Percentiles rank a stretch among this genome's conserved stretches.
Evolutionary conservation across 2,888 invertebrate species (phyloP).

Genomic region (Linnaemya tessellans): DNA sequence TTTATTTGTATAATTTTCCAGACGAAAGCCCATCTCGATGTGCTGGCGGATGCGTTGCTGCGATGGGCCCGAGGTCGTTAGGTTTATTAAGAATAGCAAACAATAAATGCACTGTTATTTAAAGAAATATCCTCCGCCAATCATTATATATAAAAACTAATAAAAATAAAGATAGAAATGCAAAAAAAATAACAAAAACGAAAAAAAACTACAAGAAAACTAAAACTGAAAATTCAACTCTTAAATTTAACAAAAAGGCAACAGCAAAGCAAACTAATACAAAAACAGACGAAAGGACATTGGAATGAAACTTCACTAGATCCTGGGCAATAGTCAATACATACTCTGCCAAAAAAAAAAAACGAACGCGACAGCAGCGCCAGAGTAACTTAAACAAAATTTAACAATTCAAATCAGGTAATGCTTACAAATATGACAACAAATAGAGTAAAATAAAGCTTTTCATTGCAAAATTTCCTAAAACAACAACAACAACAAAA

Average conservation of each 20-base stretch:
- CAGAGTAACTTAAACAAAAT: not conserved
- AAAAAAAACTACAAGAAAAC: constrained; percentile 32
- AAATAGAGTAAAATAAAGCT: constrained; percentile 60
- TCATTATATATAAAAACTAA: constrained; percentile 30
- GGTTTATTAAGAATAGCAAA: constrained; percentile 49
- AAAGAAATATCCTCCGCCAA: constrained; percentile 65
- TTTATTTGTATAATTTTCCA: constrained; percentile 84
- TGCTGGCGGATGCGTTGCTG: constrained; percentile 95
- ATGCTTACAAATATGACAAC: constrained; percentile 35
- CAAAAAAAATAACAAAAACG: constrained; percentile 26
- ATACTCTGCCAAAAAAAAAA: constrained; percentile 33
- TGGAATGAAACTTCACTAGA: constrained; percentile 24
- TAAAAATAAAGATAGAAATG: constrained; percentile 13
- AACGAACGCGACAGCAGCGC: not conserved
- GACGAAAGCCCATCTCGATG: constrained; percentile 98
- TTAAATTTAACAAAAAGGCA: constrained; percentile 37
- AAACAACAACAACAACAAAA: constrained; percentile 57
- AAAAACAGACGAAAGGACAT: constrained; percentile 67
- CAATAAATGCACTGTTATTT: constrained; percentile 50
- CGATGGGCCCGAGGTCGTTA: constrained; percentile 98
- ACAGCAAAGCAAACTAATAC: constrained; percentile 30
- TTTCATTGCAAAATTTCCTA: constrained; percentile 60
- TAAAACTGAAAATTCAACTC: constrained; percentile 49
- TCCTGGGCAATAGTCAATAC: constrained; percentile 59
- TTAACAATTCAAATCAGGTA: constrained; percentile 43